Base-by-base conservation (phyloP, 2,888 invertebrate genomes). In the Xanthorhoe designata region DNA sequence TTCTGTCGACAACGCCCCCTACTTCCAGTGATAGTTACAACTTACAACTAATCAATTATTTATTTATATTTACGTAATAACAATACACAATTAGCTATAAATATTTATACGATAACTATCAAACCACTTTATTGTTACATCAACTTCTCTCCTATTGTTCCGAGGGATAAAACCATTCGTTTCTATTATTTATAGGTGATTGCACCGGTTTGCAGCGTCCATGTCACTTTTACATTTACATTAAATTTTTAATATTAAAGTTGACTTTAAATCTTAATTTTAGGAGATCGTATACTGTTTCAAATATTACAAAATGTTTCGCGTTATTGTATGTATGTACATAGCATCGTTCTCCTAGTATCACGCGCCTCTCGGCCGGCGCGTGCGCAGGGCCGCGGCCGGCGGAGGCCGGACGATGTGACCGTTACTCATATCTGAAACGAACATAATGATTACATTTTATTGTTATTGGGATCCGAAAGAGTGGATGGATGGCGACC, bases 61-160 rank as follows among this genome's bases (percentile, higher is more conserved):
- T 91, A 90, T 91, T 92, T 92, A 92, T 92, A 91, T 91, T 91
- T 92, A 92, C 90, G 91, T 91, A 89, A 91, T 93, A 93, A 93
- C 93, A 93, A 92, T 93, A 93, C 92, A 93, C 93, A 92, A 91
- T 93, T 93, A 92, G 92, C 93, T 93, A 93, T 93, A 93, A 93
- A 93, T 93, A 93, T 92, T 90, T 92, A 92, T 93, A 93, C 83
- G 92, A 90, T 91, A 91, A 91, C 92, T 92, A 92, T 92, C 87
- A 91, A 93, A 92, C 91, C 87, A 82, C 87, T 83, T 91, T 90
- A 89, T 91, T 90, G 90, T 91, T 90, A 89, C 87, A 87, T 88
- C 87, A 78, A 82, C 81, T 84, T 84, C 85, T 82, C 87, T 87
- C 86, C 85, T 86, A 86, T 85, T 84, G 84, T 86, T 86, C 83